Evolutionary conservation across 64 coral and sea anemone species (phyloP).

Genomic region (Platygyra sinensis): DNA sequence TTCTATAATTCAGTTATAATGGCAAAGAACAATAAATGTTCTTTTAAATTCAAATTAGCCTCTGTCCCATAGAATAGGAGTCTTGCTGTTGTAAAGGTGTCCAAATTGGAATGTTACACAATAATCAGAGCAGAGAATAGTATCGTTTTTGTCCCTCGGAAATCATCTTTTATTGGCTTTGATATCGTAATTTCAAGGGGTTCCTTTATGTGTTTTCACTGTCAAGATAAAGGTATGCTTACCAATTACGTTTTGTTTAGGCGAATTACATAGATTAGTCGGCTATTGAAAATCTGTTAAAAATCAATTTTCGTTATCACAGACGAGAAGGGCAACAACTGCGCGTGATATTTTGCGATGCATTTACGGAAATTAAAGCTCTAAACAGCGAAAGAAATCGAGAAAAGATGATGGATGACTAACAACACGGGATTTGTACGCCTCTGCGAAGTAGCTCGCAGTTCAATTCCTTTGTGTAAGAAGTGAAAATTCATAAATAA

Average conservation of each 20-base stretch:
- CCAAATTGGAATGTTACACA: too few relatives aligned
- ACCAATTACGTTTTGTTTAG: background rate
- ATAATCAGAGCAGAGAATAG: too few relatives aligned
- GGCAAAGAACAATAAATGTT: too few relatives aligned
- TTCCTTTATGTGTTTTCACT: too few relatives aligned
- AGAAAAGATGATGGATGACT: conserved; percentile 6
- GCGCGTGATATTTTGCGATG: background rate
- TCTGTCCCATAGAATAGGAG: too few relatives aligned
- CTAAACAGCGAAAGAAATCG: background rate
- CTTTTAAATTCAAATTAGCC: too few relatives aligned
- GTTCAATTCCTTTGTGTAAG: background rate
- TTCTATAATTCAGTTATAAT: too few relatives aligned
- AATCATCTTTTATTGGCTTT: too few relatives aligned
- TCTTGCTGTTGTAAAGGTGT: too few relatives aligned
- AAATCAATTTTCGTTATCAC: background rate
- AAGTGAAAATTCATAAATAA: background rate
- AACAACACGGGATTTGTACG: background rate
- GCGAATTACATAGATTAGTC: background rate
- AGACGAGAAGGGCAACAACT: background rate
- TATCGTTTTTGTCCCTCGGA: too few relatives aligned
- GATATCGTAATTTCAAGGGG: too few relatives aligned
- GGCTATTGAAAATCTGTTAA: background rate
- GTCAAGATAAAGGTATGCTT: background rate
- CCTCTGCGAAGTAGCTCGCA: background rate
- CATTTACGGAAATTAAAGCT: background rate